Evolutionary conservation across 2,113 vertebrate species (phyloP).

Genomic region (Cryptotis parvus): DNA sequence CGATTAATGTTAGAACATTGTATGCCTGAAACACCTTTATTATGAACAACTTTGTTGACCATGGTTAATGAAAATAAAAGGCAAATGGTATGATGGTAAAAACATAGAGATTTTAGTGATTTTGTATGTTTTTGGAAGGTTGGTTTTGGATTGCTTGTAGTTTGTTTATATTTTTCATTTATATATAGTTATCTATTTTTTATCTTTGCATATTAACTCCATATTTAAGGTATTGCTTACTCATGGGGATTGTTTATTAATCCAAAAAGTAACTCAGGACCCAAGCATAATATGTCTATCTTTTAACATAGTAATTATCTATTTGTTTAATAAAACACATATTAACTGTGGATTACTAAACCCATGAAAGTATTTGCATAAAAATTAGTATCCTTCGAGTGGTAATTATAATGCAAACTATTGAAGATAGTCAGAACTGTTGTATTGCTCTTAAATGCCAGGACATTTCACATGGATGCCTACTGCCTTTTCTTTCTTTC

Average conservation of each 20-base stretch:
- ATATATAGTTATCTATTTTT: not conserved
- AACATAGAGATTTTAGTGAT: not conserved
- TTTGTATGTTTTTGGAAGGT: not conserved
- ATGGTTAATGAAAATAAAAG: too few relatives aligned
- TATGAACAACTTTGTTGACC: too few relatives aligned
- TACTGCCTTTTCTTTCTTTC: too few relatives aligned
- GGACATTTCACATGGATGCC: not conserved
- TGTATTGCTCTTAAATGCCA: not conserved
- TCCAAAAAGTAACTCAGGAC: conserved; percentile 23
- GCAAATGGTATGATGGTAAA: not conserved
- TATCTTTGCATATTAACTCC: conserved; percentile 48
- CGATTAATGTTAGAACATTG: too few relatives aligned
- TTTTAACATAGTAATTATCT: conserved; percentile 59
- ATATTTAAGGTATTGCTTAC: conserved; percentile 68
- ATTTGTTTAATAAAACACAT: conserved; percentile 58
- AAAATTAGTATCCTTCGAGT: not conserved
- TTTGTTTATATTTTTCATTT: conserved; percentile 33
- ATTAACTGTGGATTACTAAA: not conserved
- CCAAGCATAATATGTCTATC: conserved; percentile 54
- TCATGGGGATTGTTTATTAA: conserved; percentile 60
- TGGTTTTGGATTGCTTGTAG: not conserved
- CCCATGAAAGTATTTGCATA: not conserved
- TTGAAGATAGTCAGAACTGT: not conserved
- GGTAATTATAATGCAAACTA: not conserved
- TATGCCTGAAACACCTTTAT: too few relatives aligned